Conservation (phyloP, 2,113 vertebrate genomes). For the Upupa epops region DNA sequence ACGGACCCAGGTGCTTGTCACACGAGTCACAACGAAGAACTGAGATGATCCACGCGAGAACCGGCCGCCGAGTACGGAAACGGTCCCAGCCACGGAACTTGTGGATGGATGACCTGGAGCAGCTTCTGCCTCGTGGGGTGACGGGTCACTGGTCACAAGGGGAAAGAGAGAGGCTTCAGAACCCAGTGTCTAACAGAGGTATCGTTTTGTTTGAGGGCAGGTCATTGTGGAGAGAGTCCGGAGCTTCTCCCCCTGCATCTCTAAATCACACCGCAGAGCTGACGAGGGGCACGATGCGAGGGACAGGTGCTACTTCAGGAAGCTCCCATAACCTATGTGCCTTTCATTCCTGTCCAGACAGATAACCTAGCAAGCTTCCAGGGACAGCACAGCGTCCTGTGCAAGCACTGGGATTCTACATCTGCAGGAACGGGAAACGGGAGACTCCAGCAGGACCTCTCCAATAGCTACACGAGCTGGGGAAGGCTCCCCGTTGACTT, state of each 20-base stretch:
- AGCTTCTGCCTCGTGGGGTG: not conserved
- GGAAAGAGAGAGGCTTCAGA: not conserved
- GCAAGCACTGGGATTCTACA: not conserved
- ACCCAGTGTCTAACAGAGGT: not conserved
- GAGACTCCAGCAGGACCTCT: not conserved
- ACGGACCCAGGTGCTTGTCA: slow-evolving; percentile 42
- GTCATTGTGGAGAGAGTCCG: not conserved
- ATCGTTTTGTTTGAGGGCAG: not conserved
- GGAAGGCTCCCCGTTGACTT: not conserved
- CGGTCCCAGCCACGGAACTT: slow-evolving; percentile 38
- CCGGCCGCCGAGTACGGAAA: slow-evolving; percentile 61
- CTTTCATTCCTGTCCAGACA: not conserved
- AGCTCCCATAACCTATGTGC: not conserved
- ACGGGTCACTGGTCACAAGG: not conserved
- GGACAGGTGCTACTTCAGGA: not conserved
- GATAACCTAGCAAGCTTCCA: not conserved
- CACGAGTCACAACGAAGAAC: slow-evolving; percentile 63
- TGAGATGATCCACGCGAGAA: slow-evolving; percentile 57
- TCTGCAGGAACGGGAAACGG: not conserved
- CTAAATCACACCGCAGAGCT: not conserved
- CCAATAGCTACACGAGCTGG: not conserved
- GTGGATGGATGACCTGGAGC: slow-evolving; percentile 10
- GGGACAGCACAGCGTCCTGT: not conserved
- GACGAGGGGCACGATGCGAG: not conserved
- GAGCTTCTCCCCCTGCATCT: not conserved